Base-by-base conservation (phyloP, 1,140 invertebrate species). In the Lanistes nyassanus region DNA sequence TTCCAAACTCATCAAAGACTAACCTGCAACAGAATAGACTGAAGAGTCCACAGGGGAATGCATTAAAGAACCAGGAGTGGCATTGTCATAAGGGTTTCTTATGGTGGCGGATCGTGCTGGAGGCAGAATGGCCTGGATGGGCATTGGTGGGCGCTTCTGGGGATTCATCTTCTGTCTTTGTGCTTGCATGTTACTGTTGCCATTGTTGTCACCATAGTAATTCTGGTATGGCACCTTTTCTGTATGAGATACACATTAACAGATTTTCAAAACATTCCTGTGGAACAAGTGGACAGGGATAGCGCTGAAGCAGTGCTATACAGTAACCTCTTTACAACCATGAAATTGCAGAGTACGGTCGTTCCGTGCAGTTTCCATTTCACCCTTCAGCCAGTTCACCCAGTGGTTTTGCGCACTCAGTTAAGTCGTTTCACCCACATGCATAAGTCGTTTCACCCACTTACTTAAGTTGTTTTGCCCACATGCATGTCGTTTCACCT, bases 171-270 rank as follows among this genome's bases (percentile, higher is more conserved):
- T 60, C 56, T 31, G n/a, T 31, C 23, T 31, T 60, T 7, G n/a
- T 1, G n/a, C 11, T 26, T 31, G n/a, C 23, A 11, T 23, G n/a
- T 31, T 31, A 60, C 9, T 31, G 29, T 60, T 60, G 56, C n/a
- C n/a, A n/a, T n/a, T 31, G 29, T n/a, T 60, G 56, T 60, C 56
- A 31, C 13, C 29, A 31, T 60, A 60, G 23, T 60, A 60, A 31
- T 60, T 60, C 56, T 60, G 56, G 56, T 60, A 60, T 60, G 6
- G 11, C 29, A 60, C 56, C n/a, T 23, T 60, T 60, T 60, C 56
- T 60, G 9, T 23, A 60, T 60, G 9, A 47, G 19, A 47, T 13
- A 47, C 42, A 47, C 9, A 47, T 9, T 16, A 47, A 5, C 5
- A 9, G 19, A 47, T 16, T 47, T 47, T 47, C 19, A 6, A 47